Evolutionary conservation across 2,113 vertebrate genomes (phyloP), one percentile per base, ranked within the genome.

Genomic region (Ceratotherium simum): DNA sequence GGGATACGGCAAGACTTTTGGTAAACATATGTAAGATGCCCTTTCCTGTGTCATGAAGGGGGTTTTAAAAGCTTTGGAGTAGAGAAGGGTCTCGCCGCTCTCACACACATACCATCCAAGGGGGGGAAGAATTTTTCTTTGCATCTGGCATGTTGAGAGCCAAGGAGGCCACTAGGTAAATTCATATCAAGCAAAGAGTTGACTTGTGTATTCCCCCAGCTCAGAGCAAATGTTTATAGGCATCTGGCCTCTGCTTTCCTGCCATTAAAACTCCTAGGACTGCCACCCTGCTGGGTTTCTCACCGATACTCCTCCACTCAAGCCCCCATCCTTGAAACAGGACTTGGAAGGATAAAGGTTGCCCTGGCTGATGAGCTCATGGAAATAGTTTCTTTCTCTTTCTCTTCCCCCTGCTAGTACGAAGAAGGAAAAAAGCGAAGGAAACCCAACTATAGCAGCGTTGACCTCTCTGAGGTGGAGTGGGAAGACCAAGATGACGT

Each of bases 401-500:
- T 89, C 83, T 80, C 65, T 78, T n/a, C 91, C 92, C 36, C 27
- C 21, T 97, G 96, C 90, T 97, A 99, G 99, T 99, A 99, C 25
- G 99, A 99, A 98, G 99, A 99, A 81, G 99, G 99, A 1, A 99
- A 99, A 96, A 99, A 99, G 98, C 98, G 99, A 95, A 99, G 99
- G 95, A 99, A 99, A 84, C 99, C 99, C 4, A 99, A 99, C 98
- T 99, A 99, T 96, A 99, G 99, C 62, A 99, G 99, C 2, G 99
- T 99, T 97, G 99, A 99, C 98, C 99, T 99, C 94, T 99, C 99
- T 0, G 99, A 99, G 98, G 99, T 99, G 1, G 99, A 99, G 92
- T 99, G 99, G 99, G 99, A 99, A 98, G 99, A 99, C 98, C 99
- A 99, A 84, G 99, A 99, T 29, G 99, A 99, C 94, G 99, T 99